Evolutionary conservation across 2,797 vertebrate species (phyloP).

Genomic region (Linurgus olivaceus): DNA sequence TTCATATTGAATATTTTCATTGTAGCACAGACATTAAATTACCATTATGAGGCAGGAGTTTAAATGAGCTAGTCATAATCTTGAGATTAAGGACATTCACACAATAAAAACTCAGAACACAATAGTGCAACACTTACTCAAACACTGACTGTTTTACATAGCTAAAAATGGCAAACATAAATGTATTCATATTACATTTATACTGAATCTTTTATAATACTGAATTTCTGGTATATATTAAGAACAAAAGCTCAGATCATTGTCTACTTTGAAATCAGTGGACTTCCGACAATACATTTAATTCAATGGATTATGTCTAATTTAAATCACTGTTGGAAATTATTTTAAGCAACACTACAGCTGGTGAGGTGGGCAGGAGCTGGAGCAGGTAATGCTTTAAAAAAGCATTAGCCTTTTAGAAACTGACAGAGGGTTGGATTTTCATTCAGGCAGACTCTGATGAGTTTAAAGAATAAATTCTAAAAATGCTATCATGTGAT

Average conservation of each 20-base stretch:
- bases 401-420: not conserved
- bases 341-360: not conserved
- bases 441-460: not conserved
- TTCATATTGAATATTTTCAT: not conserved
- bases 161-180: not conserved
- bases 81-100: not conserved
- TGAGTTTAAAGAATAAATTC: not conserved
- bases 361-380: not conserved
- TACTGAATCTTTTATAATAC: not conserved
- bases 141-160: not conserved
- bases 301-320: not conserved
- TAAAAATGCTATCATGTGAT: not conserved
- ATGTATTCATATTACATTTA: not conserved
- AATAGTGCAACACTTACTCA: not conserved
- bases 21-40: not conserved
- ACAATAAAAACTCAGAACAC: not conserved
- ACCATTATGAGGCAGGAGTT: not conserved
- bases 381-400: not conserved
- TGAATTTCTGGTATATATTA: not conserved
- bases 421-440: not conserved
- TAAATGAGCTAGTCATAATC: not conserved
- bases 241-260: not conserved
- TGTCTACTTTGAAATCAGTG: not conserved
- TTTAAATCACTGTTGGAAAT: not conserved
- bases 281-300: not conserved